Evolutionary conservation across 2,888 invertebrate genomes (phyloP), one percentile per base, ranked within the genome.

Genomic region (Oxyscelio sp.): DNA sequence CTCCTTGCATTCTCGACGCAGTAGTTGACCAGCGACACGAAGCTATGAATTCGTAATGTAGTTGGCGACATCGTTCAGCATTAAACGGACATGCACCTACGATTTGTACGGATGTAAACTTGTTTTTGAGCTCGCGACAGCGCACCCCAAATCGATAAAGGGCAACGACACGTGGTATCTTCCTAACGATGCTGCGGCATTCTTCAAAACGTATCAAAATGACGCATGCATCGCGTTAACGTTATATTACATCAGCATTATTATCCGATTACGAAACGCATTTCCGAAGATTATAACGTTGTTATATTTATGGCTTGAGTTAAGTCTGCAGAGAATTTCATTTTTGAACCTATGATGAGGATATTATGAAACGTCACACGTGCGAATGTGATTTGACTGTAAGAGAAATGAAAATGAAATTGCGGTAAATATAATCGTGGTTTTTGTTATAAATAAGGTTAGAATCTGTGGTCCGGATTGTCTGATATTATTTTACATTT

Each of bases 11-110:
- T 85, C 82, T 74, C 82, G 66, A 82, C 81, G 78, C 85, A 77
- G 77, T 59, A 78, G 78, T 85, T 85, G 85, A 85, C 85, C 85
- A 82, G 54, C 73, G 78, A 74, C 81, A 78, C 77, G 66, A 85
- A 70, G 82, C 85, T 79, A 82, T 85, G 81, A 82, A 85, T 85
- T 85, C 85, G 85, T 80, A 85, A 85, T 85, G 74, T 77, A 78
- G 81, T 85, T 73, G 85, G 77, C 81, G 85, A 78, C 77, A 74
- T 85, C 85, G 85, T 68, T 73, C 63, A 61, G 50, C 85, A 82
- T 85, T 85, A 85, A 85, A 81, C 56, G 73, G 56, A 50, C 75
- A 59, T 79, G 75, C 82, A 65, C 71, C 79, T 65, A 70, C 70
- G 74, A 78, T 78, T 81, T 68, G 52, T 77, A 75, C 27, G 56